A percentile compares a stretch with the other conserved stretches of the same genome.
Evolutionary conservation across 2,888 invertebrate genomes (phyloP).

Genomic region (Aphidius colemani): DNA sequence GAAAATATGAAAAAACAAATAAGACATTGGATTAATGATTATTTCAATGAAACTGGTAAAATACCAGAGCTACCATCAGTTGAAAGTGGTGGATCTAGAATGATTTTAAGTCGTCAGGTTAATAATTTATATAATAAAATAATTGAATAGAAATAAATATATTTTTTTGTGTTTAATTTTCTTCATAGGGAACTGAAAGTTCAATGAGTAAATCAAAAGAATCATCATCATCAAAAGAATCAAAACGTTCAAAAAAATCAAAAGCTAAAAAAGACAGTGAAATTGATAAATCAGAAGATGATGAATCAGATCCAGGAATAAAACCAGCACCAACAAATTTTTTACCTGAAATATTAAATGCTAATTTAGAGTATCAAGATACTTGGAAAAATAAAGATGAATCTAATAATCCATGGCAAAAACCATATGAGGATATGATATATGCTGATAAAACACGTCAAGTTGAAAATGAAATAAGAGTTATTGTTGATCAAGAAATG

Average conservation of each 20-base stretch:
- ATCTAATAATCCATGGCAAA: slow-evolving; percentile 73
- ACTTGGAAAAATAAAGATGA: slow-evolving; percentile 85
- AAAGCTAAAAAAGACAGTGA: slow-evolving; percentile 70
- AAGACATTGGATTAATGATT: slow-evolving; percentile 83
- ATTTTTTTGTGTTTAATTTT: slow-evolving; percentile 19
- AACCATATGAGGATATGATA: slow-evolving; percentile 81
- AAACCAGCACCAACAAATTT: slow-evolving; percentile 75
- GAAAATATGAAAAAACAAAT: slow-evolving; percentile 89
- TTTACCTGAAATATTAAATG: slow-evolving; percentile 72
- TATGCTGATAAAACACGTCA: slow-evolving; percentile 80
- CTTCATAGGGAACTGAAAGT: slow-evolving; percentile 70
- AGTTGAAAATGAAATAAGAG: slow-evolving; percentile 81
- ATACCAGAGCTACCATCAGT: slow-evolving; percentile 92
- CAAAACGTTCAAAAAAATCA: slow-evolving; percentile 72
- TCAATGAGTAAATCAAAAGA: slow-evolving; percentile 80
- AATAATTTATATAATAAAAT: slow-evolving; percentile 5
- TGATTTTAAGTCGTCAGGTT: slow-evolving; percentile 79
- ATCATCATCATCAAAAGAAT: slow-evolving; percentile 74
- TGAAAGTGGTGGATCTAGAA: slow-evolving; percentile 86
- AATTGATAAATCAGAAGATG: slow-evolving; percentile 65
- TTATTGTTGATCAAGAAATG: slow-evolving; percentile 80
- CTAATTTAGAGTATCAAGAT: slow-evolving; percentile 80
- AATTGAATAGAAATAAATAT: slow-evolving; percentile 10
- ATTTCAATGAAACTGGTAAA: slow-evolving; percentile 79
- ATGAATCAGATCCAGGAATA: slow-evolving; percentile 68